These are phyloP conservation scores for Nomada fabriciana DNA, from an alignment of 2,888 invertebrate species.

Conservation along the genomic window DNA sequence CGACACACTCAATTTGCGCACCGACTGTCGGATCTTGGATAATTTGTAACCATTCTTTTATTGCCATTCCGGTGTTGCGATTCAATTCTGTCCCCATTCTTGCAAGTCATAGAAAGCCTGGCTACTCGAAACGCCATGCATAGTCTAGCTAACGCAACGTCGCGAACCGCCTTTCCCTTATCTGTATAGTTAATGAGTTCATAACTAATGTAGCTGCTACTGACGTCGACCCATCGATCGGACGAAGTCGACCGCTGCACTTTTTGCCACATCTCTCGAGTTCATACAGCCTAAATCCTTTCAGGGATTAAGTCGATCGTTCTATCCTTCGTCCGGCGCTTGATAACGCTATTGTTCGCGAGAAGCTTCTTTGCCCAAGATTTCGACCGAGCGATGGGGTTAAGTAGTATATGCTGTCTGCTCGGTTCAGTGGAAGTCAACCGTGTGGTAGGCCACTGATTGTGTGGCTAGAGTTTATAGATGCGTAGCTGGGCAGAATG, in stretches of 20 bases:
- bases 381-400: background rate
- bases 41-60: conserved; percentile 67
- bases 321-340: background rate
- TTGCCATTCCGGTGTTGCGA: conserved; percentile 62
- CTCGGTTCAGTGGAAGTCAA: background rate
- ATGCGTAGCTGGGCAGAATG: too few species aligned
- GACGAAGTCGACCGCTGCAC: conserved; percentile 26
- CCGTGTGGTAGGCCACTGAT: too few species aligned
- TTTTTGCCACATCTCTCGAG: conserved; percentile 10
- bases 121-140: conserved; percentile 69
- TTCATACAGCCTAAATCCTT: background rate
- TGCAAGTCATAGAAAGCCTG: conserved; percentile 41
- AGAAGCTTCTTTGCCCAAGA: background rate
- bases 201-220: conserved; percentile 69
- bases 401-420: background rate
- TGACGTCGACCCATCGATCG: conserved; percentile 67
- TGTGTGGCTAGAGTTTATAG: too few species aligned
- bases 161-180: conserved; percentile 71
- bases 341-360: conserved; percentile 11
- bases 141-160: conserved; percentile 74
- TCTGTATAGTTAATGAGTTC: conserved; percentile 76
- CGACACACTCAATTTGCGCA: conserved; percentile 20
- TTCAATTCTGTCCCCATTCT: conserved; percentile 59
- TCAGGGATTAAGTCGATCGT: background rate
- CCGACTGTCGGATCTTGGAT: conserved; percentile 55